Base-by-base conservation (phyloP, 2,888 invertebrate genomes). In the Disparrhopalites patrizii region DNA sequence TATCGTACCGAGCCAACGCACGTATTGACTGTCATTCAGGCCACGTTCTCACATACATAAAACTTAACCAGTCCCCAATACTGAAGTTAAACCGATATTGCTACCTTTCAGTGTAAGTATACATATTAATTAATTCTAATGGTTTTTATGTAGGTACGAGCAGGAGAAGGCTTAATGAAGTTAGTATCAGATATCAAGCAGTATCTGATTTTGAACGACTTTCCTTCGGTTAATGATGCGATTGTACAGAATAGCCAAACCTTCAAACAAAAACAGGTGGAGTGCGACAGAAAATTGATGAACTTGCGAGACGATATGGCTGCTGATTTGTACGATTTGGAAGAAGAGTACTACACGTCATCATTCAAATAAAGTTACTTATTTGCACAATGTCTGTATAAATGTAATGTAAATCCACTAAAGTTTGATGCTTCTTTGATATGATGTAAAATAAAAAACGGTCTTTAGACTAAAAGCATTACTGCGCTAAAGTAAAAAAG, bases 111-210 rank as follows among this genome's bases (percentile, higher is more conserved):
- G 50, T 51, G 23, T 51, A 10, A 23, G 13, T 38, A 13, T 15
- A 15, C 38, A 38, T 38, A 15, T 13, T 38, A 38, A 38, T 38
- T 38, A 38, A 13, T 13, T 10, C 38, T 15, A 38, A 38, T 15
- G 15, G 38, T 13, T 13, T n/a, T n/a, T 56, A 73, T 75, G 10
- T 82, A 80, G 84, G 95, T 96, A 0, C 83, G 97, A 76, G 97
- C 98, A 66, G 95, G 94, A 0, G 97, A 98, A 82, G 95, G 96
- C 0, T 80, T 99, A 27, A 93, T 96, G 90, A 97, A 97, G 80
- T 82, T 99, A 30, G 95, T 97, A 0, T 93, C 96, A 0, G 97
- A 98, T 79, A 92, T 99, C 70, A 98, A 98, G 78, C 97, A 99
- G 78, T 99, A 97, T 80, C 82, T 98, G 51, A 96, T 98, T 76